These are phyloP conservation scores for Erebia palarica DNA, from an alignment of 2,888 invertebrate genomes.

Conservation along the genomic window DNA sequence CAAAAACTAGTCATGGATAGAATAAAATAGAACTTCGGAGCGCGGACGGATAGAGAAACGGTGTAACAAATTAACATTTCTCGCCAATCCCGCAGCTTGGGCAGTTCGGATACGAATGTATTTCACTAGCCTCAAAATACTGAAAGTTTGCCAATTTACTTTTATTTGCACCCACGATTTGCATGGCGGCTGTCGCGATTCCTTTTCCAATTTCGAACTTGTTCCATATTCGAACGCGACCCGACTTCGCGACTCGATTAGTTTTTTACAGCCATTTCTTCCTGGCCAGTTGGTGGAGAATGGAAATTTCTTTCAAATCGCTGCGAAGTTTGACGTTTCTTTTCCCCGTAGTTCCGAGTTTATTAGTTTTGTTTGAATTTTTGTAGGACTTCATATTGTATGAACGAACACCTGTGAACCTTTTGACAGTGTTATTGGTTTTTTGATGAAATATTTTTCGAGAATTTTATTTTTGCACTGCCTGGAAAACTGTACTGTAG, in stretches of 20 bases:
- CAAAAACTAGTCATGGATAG: background rate
- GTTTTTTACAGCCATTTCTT: conserved; percentile 44
- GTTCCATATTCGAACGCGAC: conserved; percentile 50
- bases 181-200: conserved; percentile 64
- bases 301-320: conserved; percentile 39
- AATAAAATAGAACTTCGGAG: conserved; percentile 1
- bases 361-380: conserved; percentile 37
- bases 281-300: conserved; percentile 41
- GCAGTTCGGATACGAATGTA: conserved; percentile 42
- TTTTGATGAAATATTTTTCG: conserved; percentile 8
- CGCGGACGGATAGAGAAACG: conserved; percentile 20
- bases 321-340: conserved; percentile 34
- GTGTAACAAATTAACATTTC: conserved; percentile 40
- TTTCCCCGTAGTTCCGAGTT: conserved; percentile 26
- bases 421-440: conserved; percentile 18
- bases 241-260: conserved; percentile 45
- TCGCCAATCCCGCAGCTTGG: conserved; percentile 38
- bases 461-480: background rate
- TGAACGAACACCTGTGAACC: conserved; percentile 19
- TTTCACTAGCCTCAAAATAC: conserved; percentile 52
- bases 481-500: too few relatives aligned
- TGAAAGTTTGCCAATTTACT: conserved; percentile 70
- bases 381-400: conserved; percentile 27
- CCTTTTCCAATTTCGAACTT: conserved; percentile 73
- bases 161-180: conserved; percentile 68